phyloP scores from a whole-genome alignment of 2,888 invertebrate species.

The Noctua janthina region DNA sequence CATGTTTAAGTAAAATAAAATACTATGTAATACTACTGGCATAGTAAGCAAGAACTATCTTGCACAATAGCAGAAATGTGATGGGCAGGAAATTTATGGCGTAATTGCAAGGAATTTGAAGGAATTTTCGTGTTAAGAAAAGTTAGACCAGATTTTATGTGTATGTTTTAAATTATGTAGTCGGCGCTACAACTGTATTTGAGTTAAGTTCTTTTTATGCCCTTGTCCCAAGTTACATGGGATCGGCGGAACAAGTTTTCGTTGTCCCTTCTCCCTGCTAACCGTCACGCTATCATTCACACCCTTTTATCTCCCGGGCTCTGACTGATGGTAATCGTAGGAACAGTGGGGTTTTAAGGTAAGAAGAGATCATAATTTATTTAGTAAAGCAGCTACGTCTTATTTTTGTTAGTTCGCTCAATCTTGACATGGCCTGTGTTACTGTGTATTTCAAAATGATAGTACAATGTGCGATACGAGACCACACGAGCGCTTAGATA shows the following conservation, averaged over 20 bases:
- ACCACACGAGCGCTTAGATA: conserved; percentile 26
- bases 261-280: not conserved
- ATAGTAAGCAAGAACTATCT: not conserved
- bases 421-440: conserved; percentile 32
- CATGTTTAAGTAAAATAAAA: conserved; percentile 19
- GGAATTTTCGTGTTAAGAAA: not conserved
- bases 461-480: conserved; percentile 24
- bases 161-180: not conserved
- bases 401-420: conserved; percentile 9
- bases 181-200: not conserved
- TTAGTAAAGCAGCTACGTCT: not conserved
- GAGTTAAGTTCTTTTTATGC: not conserved
- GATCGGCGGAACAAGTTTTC: not conserved
- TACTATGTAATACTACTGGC: not conserved
- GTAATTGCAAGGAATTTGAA: not conserved
- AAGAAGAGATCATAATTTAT: conserved; percentile 12
- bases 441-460: conserved; percentile 41
- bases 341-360: not conserved
- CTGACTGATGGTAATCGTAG: not conserved
- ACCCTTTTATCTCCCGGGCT: not conserved
- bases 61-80: not conserved
- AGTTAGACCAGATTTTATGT: not conserved
- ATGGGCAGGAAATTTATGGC: conserved; percentile 11
- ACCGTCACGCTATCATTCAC: conserved; percentile 9
- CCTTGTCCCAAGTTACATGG: not conserved